Evolutionary conservation across 2,797 vertebrate species (phyloP).

Genomic region (Neopelma chrysocephalum): DNA sequence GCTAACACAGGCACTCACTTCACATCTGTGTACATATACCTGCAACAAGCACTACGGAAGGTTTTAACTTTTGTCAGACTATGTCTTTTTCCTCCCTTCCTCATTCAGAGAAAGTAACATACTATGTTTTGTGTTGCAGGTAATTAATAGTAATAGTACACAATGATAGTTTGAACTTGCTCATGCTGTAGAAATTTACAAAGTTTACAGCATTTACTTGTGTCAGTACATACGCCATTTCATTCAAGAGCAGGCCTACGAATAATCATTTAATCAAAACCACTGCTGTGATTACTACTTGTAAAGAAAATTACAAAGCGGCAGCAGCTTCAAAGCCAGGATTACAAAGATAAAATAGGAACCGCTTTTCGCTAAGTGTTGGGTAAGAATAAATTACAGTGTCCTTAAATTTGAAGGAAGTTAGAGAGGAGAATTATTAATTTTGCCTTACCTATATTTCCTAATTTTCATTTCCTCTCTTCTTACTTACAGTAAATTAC

Average conservation of each 20-base stretch:
- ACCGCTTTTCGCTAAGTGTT: constrained; percentile 44
- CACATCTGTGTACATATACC: neutral
- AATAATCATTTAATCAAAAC: constrained; percentile 74
- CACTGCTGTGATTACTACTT: constrained; percentile 59
- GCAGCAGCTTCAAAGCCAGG: constrained; percentile 40
- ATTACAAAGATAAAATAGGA: constrained; percentile 59
- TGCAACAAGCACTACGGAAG: neutral
- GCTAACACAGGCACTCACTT: neutral
- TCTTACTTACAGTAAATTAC: constrained; percentile 45
- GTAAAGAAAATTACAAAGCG: constrained; percentile 69
- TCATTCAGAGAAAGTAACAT: neutral
- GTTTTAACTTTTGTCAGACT: neutral
- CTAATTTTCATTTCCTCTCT: constrained; percentile 53
- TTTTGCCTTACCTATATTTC: constrained; percentile 49
- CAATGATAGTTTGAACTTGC: constrained; percentile 16
- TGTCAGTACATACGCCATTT: constrained; percentile 59
- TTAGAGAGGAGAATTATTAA: constrained; percentile 41
- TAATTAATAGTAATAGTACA: constrained; percentile 14
- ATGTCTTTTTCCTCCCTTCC: too few relatives aligned
- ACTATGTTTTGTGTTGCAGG: neutral
- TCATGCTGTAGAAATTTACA: constrained; percentile 23
- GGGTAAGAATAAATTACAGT: constrained; percentile 61
- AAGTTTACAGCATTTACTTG: constrained; percentile 32
- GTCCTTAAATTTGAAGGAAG: constrained; percentile 56
- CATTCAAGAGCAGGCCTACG: constrained; percentile 51